A percentile compares a stretch with the other conserved stretches of the same genome.
Conservation (phyloP, 2,113 vertebrate genomes). For the Zosterops pallidus region DNA sequence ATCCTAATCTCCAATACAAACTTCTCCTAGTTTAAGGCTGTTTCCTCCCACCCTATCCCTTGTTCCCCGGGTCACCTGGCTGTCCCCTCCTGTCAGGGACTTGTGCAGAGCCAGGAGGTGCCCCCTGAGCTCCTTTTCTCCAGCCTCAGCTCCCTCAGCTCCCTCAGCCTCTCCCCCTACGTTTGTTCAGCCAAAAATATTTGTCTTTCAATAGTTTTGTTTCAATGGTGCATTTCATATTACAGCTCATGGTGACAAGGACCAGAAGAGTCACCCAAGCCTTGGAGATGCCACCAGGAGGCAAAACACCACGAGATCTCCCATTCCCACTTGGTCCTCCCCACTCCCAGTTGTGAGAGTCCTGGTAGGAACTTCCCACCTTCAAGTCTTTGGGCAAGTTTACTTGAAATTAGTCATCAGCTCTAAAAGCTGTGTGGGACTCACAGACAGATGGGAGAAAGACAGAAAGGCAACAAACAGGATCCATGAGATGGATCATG, state of each 20-base stretch:
- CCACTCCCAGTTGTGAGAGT: accelerated
- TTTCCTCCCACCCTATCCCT: not conserved
- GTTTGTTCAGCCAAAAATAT: not conserved
- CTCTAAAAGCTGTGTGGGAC: not conserved
- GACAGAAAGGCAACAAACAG: not conserved
- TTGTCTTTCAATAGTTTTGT: not conserved
- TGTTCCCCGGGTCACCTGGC: not conserved
- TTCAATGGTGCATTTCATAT: not conserved
- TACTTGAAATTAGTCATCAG: not conserved
- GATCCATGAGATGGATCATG: not conserved
- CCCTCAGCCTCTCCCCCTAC: not conserved
- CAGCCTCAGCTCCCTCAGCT: not conserved
- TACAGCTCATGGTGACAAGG: not conserved
- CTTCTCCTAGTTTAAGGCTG: not conserved
- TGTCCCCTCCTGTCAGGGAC: not conserved
- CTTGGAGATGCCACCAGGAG: not conserved
- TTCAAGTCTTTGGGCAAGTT: not conserved
- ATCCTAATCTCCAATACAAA: not conserved
- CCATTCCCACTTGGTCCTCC: not conserved
- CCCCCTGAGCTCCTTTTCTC: not conserved
- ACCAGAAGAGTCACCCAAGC: not conserved
- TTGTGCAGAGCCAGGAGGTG: not conserved
- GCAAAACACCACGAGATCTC: accelerated
- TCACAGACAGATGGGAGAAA: not conserved
- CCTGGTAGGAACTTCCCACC: not conserved